These are phyloP conservation scores for Diprion similis DNA, from an alignment of 1,140 invertebrate species.

Conservation along the genomic window DNA sequence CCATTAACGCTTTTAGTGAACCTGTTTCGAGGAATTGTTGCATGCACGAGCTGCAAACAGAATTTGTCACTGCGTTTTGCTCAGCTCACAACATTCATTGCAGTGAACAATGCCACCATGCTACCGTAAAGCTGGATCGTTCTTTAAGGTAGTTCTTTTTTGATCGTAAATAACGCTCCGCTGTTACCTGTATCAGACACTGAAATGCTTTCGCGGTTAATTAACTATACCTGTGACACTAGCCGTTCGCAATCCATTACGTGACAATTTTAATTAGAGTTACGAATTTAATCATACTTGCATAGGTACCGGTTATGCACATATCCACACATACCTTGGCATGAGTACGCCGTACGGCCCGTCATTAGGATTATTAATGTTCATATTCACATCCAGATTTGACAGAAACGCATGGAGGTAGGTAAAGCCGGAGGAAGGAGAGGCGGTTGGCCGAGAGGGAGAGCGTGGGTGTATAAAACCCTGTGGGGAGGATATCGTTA, in stretches of 20 bases:
- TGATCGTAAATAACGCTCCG: neutral
- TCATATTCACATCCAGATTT: neutral
- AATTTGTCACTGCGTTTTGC: neutral
- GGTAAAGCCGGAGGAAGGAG: neutral
- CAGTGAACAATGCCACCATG: neutral
- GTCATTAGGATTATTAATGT: conserved; percentile 6
- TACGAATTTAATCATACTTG: conserved; percentile 5
- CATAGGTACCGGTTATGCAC: neutral
- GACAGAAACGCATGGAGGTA: neutral
- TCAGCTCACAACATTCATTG: neutral
- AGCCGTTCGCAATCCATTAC: neutral
- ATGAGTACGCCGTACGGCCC: neutral
- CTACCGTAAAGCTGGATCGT: too few relatives aligned
- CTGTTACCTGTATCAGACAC: neutral
- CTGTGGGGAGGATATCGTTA: neutral
- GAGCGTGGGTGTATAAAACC: neutral
- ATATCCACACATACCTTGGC: neutral
- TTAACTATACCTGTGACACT: neutral
- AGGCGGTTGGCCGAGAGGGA: neutral
- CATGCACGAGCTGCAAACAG: neutral
- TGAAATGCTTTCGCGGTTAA: neutral
- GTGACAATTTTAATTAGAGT: neutral
- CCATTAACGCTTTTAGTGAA: neutral
- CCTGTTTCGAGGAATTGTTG: neutral
- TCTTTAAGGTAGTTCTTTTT: neutral